Evolutionary conservation across 2,888 invertebrate species (phyloP), one percentile per base, ranked within the genome.

Genomic region (Thecophora atra): DNA sequence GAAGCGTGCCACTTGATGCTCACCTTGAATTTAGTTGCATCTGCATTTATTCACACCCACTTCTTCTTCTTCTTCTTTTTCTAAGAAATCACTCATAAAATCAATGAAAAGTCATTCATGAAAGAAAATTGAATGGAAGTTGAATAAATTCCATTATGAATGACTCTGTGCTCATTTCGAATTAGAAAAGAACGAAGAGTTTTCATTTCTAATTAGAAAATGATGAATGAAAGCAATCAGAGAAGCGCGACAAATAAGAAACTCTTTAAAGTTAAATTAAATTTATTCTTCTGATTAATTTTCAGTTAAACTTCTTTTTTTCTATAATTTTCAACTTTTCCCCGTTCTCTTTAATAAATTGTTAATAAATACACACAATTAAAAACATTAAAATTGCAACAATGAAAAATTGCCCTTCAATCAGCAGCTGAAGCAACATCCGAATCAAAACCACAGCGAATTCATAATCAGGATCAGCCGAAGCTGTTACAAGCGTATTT

Each of bases 51-150:
- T 47, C 24, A 15, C 21, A 6, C 13, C 6, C 17, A 19, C 2
- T n/a, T n/a, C 21, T 13, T 7, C 54, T 52, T 24, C 24, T 30
- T 44, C 65, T 21, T 15, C 15, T 66, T 15, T 17, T 15, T 52
- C 47, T 26, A 60, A 44, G 54, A 69, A 69, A 71, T 72, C 64
- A 71, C 71, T 73, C 74, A 71, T 64, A 81, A 81, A 75, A 71
- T 75, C 73, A 71, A 74, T 73, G 71, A 75, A 71, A 74, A 70
- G 81, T 82, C 81, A 56, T 3, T 13, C 56, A 24, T 6, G n/a
- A n/a, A 24, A 11, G 21, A 56, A 56, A 56, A 56, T 24, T 56
- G 24, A 24, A 19, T 17, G n/a, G 54, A n/a, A 54, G 54, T 17
- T 8, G 56, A 56, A 21, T 56, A 21, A 56, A 21, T 56, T n/a